Conservation (phyloP, 2,797 vertebrate genomes). For the Rhinella marina region DNA sequence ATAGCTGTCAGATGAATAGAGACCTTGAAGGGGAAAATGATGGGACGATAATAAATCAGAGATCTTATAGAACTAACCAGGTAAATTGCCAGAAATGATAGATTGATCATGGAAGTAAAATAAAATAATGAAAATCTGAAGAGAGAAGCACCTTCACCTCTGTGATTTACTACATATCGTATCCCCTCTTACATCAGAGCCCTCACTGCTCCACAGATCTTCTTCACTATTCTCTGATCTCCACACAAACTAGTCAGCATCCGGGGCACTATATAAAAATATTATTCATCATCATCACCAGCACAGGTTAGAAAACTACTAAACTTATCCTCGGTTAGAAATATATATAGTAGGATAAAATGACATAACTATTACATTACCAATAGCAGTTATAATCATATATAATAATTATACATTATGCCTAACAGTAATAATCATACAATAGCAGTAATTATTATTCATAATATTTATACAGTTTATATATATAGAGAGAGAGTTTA, state of each 20-base stretch:
- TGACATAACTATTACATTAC: no score
- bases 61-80: neutral
- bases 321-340: no score
- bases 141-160: neutral
- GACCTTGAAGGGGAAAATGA: neutral
- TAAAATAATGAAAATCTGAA: neutral
- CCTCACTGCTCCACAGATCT: neutral
- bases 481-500: neutral
- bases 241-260: neutral
- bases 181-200: neutral
- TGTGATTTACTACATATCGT: neutral
- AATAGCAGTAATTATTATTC: neutral
- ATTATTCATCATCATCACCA: neutral
- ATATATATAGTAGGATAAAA: no score
- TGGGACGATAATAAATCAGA: neutral
- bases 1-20: constrained; percentile 23
- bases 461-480: no score
- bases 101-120: neutral
- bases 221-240: neutral
- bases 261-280: neutral
- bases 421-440: no score
- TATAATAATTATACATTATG: no score
- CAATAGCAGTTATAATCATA: no score
- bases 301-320: no score
- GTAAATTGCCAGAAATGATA: constrained; percentile 4